Base-by-base conservation (phyloP, 2,113 vertebrate species). In the Nymphicus hollandicus region DNA sequence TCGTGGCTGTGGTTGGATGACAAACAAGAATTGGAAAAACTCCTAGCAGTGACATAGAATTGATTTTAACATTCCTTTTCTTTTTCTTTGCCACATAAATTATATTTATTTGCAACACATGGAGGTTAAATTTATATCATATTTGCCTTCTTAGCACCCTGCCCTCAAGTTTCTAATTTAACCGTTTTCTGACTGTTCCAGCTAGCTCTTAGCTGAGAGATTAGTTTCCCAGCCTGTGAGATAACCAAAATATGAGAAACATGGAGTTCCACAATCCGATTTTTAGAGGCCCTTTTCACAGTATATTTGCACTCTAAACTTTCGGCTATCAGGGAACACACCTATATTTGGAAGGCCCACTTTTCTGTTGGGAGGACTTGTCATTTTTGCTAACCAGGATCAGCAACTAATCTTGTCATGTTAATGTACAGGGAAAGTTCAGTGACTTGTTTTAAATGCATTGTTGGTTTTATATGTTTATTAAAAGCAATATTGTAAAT, bases 371-470 rank as follows among this genome's bases (percentile, higher is more conserved):
- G 93, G 65, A 94, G 85, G 28, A 49, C 66, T 53, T 97, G 41
- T 90, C 46, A 64, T 89, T 91, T 90, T 63, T 91, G 43, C 73
- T 93, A 91, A 95, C 39, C 50, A 60, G n/a, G 83, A 46, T 44
- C 56, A 78, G 65, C 71, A 73, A 28, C 58, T 77, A 56, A 82
- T 95, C 52, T 91, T 29, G 3, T 93, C 33, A 47, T 76, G 68
- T 61, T 96, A 91, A 91, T 79, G 5, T 70, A 28, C 61, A 27
- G 66, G 43, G 49, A 89, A 69, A 89, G 35, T 71, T 53, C 91
- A 90, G 11, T 95, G 74, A 72, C 22, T 94, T 89, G 33, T 50
- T 88, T 96, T 94, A 89, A 96, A 96, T 95, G 85, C 85, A 22
- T 58, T 81, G 20, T 88, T 74, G 87, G 88, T 93, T 37, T 77